These are phyloP conservation scores for Piprites chloris DNA, from an alignment of 2,113 vertebrate species.

Conservation along the genomic window DNA sequence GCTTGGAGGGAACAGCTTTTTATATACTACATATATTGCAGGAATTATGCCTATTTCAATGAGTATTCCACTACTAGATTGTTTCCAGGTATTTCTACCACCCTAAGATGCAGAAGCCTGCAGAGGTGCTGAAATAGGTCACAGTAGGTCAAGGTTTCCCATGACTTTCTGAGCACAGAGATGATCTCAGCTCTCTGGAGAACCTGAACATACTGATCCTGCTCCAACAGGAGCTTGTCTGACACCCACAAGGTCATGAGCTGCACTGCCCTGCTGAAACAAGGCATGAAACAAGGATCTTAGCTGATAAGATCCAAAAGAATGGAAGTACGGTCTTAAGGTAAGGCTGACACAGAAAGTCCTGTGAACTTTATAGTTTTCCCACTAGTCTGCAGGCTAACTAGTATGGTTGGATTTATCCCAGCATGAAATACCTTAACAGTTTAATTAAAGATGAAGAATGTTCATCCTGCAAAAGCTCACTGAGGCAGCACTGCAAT, in stretches of 20 bases:
- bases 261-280: too few species aligned
- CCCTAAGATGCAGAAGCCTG: neutral
- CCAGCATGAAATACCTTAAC: neutral
- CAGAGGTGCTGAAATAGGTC: neutral
- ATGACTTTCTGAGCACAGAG: neutral
- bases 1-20: neutral
- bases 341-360: too few species aligned
- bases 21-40: neutral
- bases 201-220: neutral
- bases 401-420: neutral
- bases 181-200: neutral
- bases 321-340: too few species aligned
- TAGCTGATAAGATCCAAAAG: too few species aligned
- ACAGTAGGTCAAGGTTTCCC: neutral
- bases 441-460: neutral
- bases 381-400: neutral
- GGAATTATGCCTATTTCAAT: neutral
- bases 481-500: accelerated
- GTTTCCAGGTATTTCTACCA: neutral
- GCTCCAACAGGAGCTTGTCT: too few species aligned
- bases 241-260: too few species aligned
- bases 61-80: neutral
- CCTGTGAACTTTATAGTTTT: neutral
- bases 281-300: too few species aligned
- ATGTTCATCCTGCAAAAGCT: neutral